A percentile compares a stretch with the other conserved stretches of the same genome.
These are phyloP conservation scores for Malacoraja senta DNA, from an alignment of 2,797 vertebrate species.

Conservation along the genomic window DNA sequence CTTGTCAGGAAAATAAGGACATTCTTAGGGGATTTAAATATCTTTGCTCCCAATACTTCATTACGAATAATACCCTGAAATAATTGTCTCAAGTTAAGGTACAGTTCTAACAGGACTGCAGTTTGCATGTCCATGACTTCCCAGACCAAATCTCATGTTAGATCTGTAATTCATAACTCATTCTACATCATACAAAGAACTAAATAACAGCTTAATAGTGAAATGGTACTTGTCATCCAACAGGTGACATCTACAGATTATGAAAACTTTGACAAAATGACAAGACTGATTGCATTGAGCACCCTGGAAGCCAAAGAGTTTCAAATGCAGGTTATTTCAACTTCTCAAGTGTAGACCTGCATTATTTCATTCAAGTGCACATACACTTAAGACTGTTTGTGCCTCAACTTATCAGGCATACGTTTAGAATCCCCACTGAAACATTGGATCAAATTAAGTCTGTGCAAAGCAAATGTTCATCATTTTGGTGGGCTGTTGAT, in stretches of 20 bases:
- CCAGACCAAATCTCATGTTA: neutral
- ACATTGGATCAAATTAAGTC: neutral
- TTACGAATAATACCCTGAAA: neutral
- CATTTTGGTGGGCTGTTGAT: neutral
- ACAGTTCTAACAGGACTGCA: neutral
- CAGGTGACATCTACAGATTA: neutral
- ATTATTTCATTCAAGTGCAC: neutral
- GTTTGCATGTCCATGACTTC: neutral
- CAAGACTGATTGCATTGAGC: neutral
- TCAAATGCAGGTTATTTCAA: neutral
- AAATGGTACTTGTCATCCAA: neutral
- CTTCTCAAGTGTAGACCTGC: neutral
- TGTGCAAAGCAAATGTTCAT: neutral
- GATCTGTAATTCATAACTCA: neutral
- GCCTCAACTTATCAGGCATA: neutral
- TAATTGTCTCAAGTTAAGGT: neutral
- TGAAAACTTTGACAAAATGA: neutral
- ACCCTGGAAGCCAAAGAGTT: neutral
- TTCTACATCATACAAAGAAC: neutral
- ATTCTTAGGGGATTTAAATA: neutral
- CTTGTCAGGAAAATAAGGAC: neutral
- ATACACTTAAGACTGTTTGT: neutral
- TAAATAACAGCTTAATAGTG: neutral
- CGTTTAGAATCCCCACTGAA: neutral
- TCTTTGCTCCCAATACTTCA: conserved; percentile 2